Conservation (phyloP, 2,797 vertebrate genomes). For the Lycodopsis pacificus region DNA sequence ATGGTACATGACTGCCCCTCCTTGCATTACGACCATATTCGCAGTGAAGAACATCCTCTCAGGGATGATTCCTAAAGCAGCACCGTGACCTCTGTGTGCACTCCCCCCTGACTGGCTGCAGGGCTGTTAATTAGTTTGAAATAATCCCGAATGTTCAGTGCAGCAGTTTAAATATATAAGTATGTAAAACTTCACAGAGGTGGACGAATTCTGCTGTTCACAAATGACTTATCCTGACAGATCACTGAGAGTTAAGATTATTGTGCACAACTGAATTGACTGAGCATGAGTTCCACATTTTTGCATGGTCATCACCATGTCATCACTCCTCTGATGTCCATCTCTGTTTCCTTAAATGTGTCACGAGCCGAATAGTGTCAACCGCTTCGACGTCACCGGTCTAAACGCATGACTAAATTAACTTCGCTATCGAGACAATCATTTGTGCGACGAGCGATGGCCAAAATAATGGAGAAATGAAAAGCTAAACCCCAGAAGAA, state of each 20-base stretch:
- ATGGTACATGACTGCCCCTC: conserved; percentile 15
- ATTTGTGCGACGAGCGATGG: background rate
- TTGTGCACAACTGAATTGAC: conserved; percentile 27
- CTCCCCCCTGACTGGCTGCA: conserved; percentile 41
- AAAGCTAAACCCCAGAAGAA: conserved; percentile 14
- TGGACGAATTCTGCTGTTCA: conserved; percentile 49
- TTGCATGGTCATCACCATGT: conserved; percentile 13
- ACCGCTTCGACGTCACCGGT: conserved; percentile 16
- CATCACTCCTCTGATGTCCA: background rate
- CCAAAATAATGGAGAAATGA: background rate
- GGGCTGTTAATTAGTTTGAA: conserved; percentile 59
- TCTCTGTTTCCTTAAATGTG: conserved; percentile 2
- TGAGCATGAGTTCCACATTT: background rate
- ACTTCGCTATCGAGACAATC: conserved; percentile 10
- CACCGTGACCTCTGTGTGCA: conserved; percentile 39
- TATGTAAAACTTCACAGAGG: conserved; percentile 17
- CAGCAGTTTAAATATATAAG: conserved; percentile 31
- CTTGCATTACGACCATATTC: conserved; percentile 6
- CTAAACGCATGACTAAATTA: conserved; percentile 19
- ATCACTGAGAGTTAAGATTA: conserved; percentile 21
- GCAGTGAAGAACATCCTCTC: conserved; percentile 4
- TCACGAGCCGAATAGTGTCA: conserved; percentile 19
- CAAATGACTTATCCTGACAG: conserved; percentile 42
- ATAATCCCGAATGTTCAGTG: conserved; percentile 51
- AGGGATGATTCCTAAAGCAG: conserved; percentile 44